Evolutionary conservation across 37 sponge, comb jelly and placozoan genomes (phyloP), one percentile per base, ranked within the genome.

Genomic region (Crambe crambe): DNA sequence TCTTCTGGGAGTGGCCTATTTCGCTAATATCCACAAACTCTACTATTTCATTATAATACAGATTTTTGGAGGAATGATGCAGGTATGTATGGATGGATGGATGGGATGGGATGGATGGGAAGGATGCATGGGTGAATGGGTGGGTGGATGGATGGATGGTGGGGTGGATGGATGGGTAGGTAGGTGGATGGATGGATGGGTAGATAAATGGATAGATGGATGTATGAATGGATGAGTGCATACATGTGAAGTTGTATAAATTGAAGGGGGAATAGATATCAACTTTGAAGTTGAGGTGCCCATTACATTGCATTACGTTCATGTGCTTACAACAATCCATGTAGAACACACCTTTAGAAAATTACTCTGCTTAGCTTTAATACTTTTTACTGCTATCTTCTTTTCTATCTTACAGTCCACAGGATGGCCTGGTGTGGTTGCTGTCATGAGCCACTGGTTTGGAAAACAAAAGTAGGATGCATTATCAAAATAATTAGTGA

Each of bases 401-500:
- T 47, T 47, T 2, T 32, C 34, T 1, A 9, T 66, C 3, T 58
- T 44, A 0, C 84, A 97, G 82, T 89, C 95, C 1, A 92, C 89
- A 39, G 95, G 97, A 20, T 97, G 97, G 97, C 97, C 97, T 20
- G 89, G 83, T 67, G 84, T 87, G 9, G 90, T 97, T 22, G 94
- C 95, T 60, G 88, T 97, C 31, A 94, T 97, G 87, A 77, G 81
- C 18, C 83, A 91, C 58, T 96, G 97, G 97, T 90, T 93, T 81
- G 97, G 97, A 5, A 93, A 83, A 77, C 79, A 87, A 4, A 88
- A 77, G 93, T 92, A 41, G 56, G 85, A 32, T 31, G 42, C n/a
- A 2, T 54, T 31, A 23, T 70, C 35, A 54, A 12, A 26, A 72
- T 22, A 6, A 37, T 21, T 9, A 26, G 70, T 68, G 8, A 9